These are phyloP conservation scores for Drosophila sucinea DNA, from an alignment of 1,140 invertebrate genomes.

Conservation along the genomic window DNA sequence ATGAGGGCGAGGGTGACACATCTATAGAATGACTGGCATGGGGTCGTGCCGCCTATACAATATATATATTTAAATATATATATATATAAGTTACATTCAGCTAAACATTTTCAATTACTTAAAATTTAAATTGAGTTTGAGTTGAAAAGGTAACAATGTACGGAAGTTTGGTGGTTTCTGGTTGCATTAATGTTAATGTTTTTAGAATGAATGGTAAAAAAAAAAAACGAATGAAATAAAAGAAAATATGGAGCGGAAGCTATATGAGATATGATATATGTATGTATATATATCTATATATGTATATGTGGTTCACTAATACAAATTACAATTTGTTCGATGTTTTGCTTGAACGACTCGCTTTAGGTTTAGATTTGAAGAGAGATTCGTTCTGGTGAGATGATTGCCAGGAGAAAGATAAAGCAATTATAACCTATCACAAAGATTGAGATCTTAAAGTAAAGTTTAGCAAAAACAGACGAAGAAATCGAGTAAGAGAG, in stretches of 20 bases:
- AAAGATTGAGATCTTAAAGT: constrained; percentile 81
- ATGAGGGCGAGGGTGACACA: constrained; percentile 1
- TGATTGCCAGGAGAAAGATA: constrained; percentile 40
- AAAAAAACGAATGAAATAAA: constrained; percentile 23
- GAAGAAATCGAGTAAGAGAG: not conserved
- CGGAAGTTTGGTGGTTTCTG: constrained; percentile 77
- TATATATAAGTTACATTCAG: constrained; percentile 58
- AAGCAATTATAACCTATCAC: constrained; percentile 75
- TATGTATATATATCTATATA: constrained; percentile 27
- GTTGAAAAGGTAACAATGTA: constrained; percentile 73
- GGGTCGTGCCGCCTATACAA: constrained; percentile 61
- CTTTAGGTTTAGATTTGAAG: constrained; percentile 49
- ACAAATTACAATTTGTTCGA: constrained; percentile 68
- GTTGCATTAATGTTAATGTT: constrained; percentile 57
- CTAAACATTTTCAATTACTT: constrained; percentile 79
- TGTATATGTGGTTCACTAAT: constrained; percentile 38
- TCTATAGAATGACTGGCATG: constrained; percentile 57
- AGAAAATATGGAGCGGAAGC: constrained; percentile 65
- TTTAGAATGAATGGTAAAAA: constrained; percentile 23
- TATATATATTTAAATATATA: constrained; percentile 42
- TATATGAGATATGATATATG: constrained; percentile 51
- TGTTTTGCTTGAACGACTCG: constrained; percentile 60
- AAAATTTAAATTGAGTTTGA: constrained; percentile 65
- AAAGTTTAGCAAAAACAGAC: constrained; percentile 60
- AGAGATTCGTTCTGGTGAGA: constrained; percentile 42